These are phyloP conservation scores for Agrochola macilenta DNA, from an alignment of 2,888 invertebrate species.

Conservation along the genomic window DNA sequence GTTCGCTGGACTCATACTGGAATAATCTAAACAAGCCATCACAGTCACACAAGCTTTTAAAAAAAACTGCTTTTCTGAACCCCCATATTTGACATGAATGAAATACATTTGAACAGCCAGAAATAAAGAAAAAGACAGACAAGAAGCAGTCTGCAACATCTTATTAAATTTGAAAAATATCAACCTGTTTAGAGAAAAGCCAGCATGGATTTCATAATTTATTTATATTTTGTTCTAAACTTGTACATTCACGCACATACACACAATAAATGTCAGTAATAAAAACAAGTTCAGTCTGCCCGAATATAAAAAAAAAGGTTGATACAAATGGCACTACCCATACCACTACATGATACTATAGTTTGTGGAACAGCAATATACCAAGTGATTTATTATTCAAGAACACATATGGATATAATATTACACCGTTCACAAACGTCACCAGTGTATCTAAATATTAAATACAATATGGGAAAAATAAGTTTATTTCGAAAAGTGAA, in stretches of 20 bases:
- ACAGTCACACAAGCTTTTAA: not conserved
- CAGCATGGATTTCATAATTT: slow-evolving; percentile 73
- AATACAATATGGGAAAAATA: slow-evolving; percentile 74
- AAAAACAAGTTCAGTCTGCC: slow-evolving; percentile 78
- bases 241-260: slow-evolving; percentile 90
- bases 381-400: slow-evolving; percentile 45
- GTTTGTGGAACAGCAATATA: slow-evolving; percentile 66
- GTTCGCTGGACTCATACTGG: not conserved
- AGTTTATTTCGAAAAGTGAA: slow-evolving; percentile 79
- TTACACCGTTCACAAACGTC: slow-evolving; percentile 47
- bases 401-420: slow-evolving; percentile 48
- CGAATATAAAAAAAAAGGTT: slow-evolving; percentile 66
- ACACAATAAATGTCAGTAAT: slow-evolving; percentile 83
- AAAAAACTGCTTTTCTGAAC: not conserved
- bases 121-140: no score
- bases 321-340: slow-evolving; percentile 79
- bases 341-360: slow-evolving; percentile 66
- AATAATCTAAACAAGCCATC: not conserved
- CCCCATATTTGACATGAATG: not conserved
- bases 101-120: not conserved
- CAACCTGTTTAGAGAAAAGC: slow-evolving; percentile 37
- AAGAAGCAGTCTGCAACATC: not conserved
- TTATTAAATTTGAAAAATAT: not conserved
- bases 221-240: slow-evolving; percentile 87
- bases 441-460: slow-evolving; percentile 56